These are phyloP conservation scores for Synergus laeviventris DNA, from an alignment of 2,888 invertebrate genomes.

Conservation along the genomic window DNA sequence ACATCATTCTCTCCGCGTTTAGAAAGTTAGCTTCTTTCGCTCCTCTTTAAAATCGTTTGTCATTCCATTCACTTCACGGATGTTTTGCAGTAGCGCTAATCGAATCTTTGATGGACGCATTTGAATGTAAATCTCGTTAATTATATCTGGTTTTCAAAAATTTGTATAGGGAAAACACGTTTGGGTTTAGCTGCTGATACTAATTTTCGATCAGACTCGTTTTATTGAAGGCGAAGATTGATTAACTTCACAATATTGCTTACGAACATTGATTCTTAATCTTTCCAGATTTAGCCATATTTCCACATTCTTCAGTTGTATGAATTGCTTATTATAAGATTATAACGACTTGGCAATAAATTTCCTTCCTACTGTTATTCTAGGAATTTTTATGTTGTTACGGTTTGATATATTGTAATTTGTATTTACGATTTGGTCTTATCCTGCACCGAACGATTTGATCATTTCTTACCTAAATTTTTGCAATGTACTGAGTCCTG, in stretches of 20 bases:
- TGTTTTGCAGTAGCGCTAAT: slow-evolving; percentile 38
- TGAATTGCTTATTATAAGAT: neutral
- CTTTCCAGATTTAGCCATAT: neutral
- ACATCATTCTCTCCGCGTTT: slow-evolving; percentile 51
- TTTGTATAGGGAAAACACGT: neutral
- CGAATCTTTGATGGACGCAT: slow-evolving; percentile 14
- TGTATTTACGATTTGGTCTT: neutral
- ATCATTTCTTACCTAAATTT: neutral
- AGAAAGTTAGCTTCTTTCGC: slow-evolving; percentile 44
- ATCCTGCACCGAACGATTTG: no score
- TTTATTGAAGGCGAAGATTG: no score
- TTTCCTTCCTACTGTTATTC: neutral
- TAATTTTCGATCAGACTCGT: neutral
- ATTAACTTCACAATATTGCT: neutral
- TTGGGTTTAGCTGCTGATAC: neutral
- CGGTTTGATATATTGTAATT: neutral
- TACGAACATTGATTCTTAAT: neutral
- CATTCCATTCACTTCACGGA: slow-evolving; percentile 29
- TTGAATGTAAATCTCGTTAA: slow-evolving; percentile 3
- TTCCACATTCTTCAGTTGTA: neutral
- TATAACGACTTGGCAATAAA: neutral
- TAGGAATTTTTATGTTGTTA: neutral
- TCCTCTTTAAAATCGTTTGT: slow-evolving; percentile 34
- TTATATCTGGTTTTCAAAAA: slow-evolving; percentile 21
- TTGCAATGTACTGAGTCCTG: neutral